Evolutionary conservation across 2,113 vertebrate genomes (phyloP), one percentile per base, ranked within the genome.

Genomic region (Todiramphus chloris): DNA sequence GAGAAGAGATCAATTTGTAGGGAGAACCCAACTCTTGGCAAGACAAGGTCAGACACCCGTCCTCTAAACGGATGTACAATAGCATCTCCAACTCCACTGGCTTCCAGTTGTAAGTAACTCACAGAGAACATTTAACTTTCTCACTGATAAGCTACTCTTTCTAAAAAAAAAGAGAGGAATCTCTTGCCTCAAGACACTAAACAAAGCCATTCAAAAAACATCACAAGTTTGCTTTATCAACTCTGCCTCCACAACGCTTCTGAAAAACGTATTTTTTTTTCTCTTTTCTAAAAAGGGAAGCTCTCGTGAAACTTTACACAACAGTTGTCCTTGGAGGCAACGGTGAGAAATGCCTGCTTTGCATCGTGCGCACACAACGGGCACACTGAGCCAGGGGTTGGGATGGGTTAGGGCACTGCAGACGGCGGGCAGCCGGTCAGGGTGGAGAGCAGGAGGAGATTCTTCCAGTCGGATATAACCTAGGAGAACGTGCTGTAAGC

Each of bases 361-460:
- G 4, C 16, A 6, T 39, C 1, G 5, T 2, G 5, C 3, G 16
- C 35, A n/a, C 50, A 46, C 39, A 17, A 18, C 7, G 4, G 14
- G 46, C 9, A 16, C 55, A 12, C 39, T 11, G 33, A 83, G 44
- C 20, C 37, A 76, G 37, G 24, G 56, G 28, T 50, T 31, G 79
- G 35, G 15, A 56, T 17, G 46, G 25, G 18, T 41, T 3, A 37
- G 43, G 43, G 43, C 78, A 59, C 0, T 11, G 25, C 35, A 16
- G 0, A 9, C 35, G 56, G 50, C n/a, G 31, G 18, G 17, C 2
- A 74, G 28, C 43, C 14, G 16, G 21, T 20, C 6, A 39, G 50
- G 27, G 75, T 0, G 11, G 21, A 2, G 6, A 62, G 69, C 13
- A 48, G 66, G 44, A 78, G 2, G 9, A 51, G 13, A 41, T 30